Evolutionary conservation across 2,888 invertebrate genomes (phyloP), one percentile per base, ranked within the genome.

Genomic region (Cancer borealis): DNA sequence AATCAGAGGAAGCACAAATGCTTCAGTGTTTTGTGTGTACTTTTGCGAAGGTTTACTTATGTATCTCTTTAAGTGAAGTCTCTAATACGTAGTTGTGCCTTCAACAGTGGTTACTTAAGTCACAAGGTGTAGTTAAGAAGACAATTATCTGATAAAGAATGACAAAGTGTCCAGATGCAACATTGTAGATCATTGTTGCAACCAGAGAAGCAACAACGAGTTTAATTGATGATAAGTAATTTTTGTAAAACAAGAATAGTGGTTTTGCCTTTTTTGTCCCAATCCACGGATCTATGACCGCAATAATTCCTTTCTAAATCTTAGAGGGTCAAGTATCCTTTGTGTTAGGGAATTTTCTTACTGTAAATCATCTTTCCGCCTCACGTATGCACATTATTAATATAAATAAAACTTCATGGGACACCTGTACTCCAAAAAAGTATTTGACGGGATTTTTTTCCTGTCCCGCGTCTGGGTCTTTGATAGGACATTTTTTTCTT

Each of bases 81-180:
- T 73, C 73, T 73, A 73, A 73, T 73, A 10, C 26, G n/a, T 73
- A 10, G 73, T 84, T 12, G 39, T 39, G 84, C 39, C 84, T 12
- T 39, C 17, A 30, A 84, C 39, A 30, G 30, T 30, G 10, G n/a
- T 39, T 84, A 84, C 39, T 2, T 39, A 14, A 30, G 17, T 84
- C 39, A 30, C 14, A 39, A 17, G 39, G 17, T 84, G n/a, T 84
- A 39, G 14, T 39, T 84, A 84, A 39, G 84, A 17, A 10, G 39
- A 30, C n/a, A 84, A 84, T 84, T 39, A 39, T 84, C 30, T 79
- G 73, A 79, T 79, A 79, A 79, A 21, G 73, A 79, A 39, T 39
- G 26, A 79, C 26, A 39, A 30, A 39, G 84, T 10, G 30, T 39
- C 12, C 39, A 84, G n/a, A 84, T 14, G 21, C 84, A 84, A 84